Evolutionary conservation across 2,888 invertebrate genomes (phyloP).

Genomic region (Antheraea yamamai): DNA sequence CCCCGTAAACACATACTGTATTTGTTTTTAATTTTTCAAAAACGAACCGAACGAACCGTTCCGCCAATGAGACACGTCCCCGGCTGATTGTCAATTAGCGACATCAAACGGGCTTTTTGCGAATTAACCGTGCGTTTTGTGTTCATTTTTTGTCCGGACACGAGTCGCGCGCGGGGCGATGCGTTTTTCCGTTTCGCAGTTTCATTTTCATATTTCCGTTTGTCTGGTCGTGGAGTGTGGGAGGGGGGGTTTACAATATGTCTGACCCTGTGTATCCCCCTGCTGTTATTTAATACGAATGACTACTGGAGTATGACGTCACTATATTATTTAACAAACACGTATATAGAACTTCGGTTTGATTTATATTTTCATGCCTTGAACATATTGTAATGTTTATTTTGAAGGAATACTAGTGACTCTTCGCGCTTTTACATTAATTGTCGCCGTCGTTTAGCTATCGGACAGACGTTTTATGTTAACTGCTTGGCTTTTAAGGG

Average conservation of each 20-base stretch:
- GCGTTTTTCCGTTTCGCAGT: slow-evolving; percentile 78
- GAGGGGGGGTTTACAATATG: slow-evolving; percentile 57
- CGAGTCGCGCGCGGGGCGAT: slow-evolving; percentile 58
- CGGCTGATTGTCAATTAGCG: slow-evolving; percentile 82
- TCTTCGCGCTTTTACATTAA: too few relatives aligned
- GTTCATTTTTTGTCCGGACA: slow-evolving; percentile 75
- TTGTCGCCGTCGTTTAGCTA: too few relatives aligned
- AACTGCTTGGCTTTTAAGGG: too few relatives aligned
- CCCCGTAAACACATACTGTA: slow-evolving; percentile 32
- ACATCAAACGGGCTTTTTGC: slow-evolving; percentile 83
- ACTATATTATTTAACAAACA: neutral
- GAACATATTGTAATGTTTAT: too few relatives aligned
- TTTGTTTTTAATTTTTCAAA: slow-evolving; percentile 80
- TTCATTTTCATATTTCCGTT: slow-evolving; percentile 82
- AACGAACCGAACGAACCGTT: slow-evolving; percentile 75
- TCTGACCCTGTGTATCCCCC: slow-evolving; percentile 26
- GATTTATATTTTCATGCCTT: too few relatives aligned
- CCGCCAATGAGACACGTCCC: slow-evolving; percentile 79
- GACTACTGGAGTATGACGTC: neutral
- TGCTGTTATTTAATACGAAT: slow-evolving; percentile 5
- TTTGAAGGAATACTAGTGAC: too few relatives aligned
- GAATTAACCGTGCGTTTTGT: slow-evolving; percentile 79
- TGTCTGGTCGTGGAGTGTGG: slow-evolving; percentile 58
- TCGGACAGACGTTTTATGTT: too few relatives aligned
- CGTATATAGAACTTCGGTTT: neutral